Percentiles rank a stretch among this genome's conserved stretches.
These are phyloP conservation scores for Eulithis prunata DNA, from an alignment of 2,888 invertebrate genomes.

Conservation along the genomic window DNA sequence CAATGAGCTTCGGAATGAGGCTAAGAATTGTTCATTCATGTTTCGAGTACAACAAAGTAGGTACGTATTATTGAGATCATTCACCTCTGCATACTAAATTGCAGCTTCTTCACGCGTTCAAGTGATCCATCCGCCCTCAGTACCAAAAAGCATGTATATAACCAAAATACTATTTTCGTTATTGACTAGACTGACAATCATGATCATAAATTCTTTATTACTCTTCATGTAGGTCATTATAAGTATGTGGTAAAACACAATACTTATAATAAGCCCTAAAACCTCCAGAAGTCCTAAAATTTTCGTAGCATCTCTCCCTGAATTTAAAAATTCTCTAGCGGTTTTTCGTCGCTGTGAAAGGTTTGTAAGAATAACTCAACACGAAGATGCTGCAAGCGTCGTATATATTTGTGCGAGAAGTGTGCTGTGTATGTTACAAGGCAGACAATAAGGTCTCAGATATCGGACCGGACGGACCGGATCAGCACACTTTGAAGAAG, in stretches of 20 bases:
- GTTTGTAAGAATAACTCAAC: neutral
- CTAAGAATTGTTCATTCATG: conserved; percentile 17
- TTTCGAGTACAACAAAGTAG: conserved; percentile 11
- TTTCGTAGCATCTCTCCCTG: no score
- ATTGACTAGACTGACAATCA: neutral
- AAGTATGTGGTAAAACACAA: no score
- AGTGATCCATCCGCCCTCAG: conserved; percentile 21
- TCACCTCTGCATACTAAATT: conserved; percentile 26
- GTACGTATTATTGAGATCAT: conserved; percentile 15
- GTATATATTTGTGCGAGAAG: neutral
- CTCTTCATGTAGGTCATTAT: no score
- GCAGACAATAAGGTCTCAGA: conserved; percentile 47
- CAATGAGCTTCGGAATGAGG: conserved; percentile 5
- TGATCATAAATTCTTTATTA: no score
- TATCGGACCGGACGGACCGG: conserved; percentile 50
- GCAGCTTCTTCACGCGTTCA: conserved; percentile 11
- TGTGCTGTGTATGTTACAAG: conserved; percentile 24
- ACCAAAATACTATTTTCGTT: neutral
- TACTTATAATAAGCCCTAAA: no score
- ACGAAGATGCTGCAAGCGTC: neutral
- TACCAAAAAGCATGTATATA: neutral
- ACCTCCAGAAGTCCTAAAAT: no score
- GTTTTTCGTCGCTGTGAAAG: neutral
- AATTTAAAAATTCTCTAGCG: no score
- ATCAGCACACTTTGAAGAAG: conserved; percentile 36